Evolutionary conservation across 2,113 vertebrate species (phyloP).

Genomic region (Mirza zaza): DNA sequence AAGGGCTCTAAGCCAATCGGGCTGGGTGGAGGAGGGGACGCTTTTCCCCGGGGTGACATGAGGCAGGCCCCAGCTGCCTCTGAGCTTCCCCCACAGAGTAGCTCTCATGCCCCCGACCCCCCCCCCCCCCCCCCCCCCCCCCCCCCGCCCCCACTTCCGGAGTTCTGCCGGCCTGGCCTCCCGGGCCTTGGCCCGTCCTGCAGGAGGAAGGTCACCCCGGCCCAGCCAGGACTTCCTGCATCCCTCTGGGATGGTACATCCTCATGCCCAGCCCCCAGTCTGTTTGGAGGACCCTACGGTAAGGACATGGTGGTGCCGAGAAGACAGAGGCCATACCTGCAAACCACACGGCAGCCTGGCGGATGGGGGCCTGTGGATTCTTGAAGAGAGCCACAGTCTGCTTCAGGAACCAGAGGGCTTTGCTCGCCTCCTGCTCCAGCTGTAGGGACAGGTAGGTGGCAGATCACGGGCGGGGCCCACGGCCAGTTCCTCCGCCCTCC

Average conservation of each 20-base stretch:
- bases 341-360: conserved; percentile 62
- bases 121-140: fast-evolving
- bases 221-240: neutral
- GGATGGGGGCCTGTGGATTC: conserved; percentile 35
- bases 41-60: fast-evolving
- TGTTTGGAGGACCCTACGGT: neutral
- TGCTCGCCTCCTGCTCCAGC: neutral
- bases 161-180: neutral
- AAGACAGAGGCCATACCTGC: conserved; percentile 22
- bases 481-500: neutral
- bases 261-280: neutral
- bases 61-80: neutral
- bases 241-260: too few species aligned
- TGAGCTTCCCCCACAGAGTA: neutral
- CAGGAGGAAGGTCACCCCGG: neutral
- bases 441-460: neutral
- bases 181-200: neutral
- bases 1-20: neutral
- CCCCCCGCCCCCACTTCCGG: neutral
- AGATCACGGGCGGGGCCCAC: fast-evolving
- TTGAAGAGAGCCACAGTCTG: conserved; percentile 11
- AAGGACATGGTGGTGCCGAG: neutral
- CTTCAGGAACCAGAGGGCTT: conserved; percentile 56
- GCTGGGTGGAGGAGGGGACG: neutral
- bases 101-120: neutral